Conservation (phyloP, 2,797 vertebrate genomes). For the Pipistrellus pipistrellus region DNA sequence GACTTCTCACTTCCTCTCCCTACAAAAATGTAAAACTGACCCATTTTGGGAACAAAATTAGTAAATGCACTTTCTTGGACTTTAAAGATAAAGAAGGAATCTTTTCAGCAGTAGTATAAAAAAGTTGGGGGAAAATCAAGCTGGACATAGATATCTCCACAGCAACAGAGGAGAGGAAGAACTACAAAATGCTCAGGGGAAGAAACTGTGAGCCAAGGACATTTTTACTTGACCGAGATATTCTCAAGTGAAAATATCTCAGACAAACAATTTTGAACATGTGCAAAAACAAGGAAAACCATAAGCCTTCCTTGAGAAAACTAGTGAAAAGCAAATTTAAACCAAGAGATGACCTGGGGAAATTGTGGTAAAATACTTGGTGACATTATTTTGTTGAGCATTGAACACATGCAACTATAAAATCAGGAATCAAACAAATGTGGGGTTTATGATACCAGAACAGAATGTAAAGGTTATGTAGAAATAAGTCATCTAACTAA, state of each 20-base stretch:
- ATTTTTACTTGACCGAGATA: constrained; percentile 45
- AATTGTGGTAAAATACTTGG: constrained; percentile 33
- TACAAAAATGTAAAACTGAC: neutral
- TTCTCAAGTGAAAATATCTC: constrained; percentile 36
- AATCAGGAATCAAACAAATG: constrained; percentile 15
- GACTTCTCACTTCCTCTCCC: neutral
- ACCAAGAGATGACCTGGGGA: neutral
- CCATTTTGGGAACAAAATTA: neutral
- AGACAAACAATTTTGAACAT: constrained; percentile 58
- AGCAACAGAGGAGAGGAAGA: neutral
- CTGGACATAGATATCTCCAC: neutral
- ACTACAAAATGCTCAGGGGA: constrained; percentile 28
- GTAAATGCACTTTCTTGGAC: constrained; percentile 11
- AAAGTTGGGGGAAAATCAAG: neutral
- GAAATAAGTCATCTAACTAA: neutral
- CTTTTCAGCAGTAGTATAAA: neutral
- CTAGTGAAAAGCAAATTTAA: constrained; percentile 50
- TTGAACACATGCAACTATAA: neutral
- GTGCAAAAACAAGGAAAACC: neutral
- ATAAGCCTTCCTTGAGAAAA: neutral
- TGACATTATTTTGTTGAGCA: neutral
- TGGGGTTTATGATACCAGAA: neutral
- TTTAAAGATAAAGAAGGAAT: constrained; percentile 49
- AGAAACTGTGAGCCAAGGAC: neutral
- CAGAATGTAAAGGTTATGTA: neutral